phyloP scores from a whole-genome alignment of 2,797 vertebrate species.

The Channallabes apus region DNA sequence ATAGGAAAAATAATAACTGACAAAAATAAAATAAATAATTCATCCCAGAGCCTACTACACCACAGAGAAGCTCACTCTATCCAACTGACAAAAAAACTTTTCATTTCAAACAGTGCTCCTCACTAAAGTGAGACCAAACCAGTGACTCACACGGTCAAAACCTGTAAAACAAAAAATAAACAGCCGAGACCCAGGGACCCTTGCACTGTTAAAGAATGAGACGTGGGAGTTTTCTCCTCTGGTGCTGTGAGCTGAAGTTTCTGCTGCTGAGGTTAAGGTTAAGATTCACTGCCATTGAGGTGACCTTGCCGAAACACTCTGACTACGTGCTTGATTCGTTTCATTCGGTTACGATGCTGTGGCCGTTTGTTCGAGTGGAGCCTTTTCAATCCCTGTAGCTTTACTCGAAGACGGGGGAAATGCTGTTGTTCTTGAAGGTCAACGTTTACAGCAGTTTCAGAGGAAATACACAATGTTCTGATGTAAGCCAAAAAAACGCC shows the following conservation, averaged over 20 bases:
- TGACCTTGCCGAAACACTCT: slow-evolving; percentile 2
- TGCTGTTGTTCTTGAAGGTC: not conserved
- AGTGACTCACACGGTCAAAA: slow-evolving; percentile 18
- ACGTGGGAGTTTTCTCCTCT: not conserved
- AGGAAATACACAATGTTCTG: not conserved
- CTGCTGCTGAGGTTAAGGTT: not conserved
- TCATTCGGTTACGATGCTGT: not conserved
- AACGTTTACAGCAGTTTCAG: not conserved
- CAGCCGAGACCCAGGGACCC: slow-evolving; percentile 4
- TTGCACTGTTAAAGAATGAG: slow-evolving; percentile 10
- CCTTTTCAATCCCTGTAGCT: slow-evolving; percentile 16
- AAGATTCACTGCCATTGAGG: slow-evolving; percentile 3
- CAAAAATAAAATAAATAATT: not conserved
- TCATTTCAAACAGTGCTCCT: not conserved
- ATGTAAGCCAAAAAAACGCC: not conserved
- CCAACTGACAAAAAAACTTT: slow-evolving; percentile 10
- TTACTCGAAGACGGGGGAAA: not conserved
- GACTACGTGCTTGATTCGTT: not conserved
- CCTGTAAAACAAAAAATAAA: slow-evolving; percentile 7
- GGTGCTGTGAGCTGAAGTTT: not conserved
- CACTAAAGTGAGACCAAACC: not conserved
- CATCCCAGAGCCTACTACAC: not conserved
- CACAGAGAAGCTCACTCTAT: not conserved
- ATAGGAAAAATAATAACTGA: too few relatives aligned
- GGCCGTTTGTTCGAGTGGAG: slow-evolving; percentile 5